Base-by-base conservation (phyloP, 2,888 invertebrate species). In the Ephialtes manifestator region DNA sequence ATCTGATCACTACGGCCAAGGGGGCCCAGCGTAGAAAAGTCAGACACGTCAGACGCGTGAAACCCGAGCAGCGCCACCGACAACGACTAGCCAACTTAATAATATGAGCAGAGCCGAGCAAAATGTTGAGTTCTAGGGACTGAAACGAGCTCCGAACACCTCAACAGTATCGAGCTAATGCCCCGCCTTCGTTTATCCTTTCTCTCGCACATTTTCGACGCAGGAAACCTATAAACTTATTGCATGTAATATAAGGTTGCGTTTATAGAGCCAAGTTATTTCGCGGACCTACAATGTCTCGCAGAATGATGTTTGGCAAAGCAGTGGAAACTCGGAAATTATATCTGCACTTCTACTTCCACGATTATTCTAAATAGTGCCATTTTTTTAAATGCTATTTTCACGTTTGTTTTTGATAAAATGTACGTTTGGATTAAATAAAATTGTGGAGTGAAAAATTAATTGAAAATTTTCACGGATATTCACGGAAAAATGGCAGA, bases 151-250 rank as follows among this genome's bases (percentile, higher is more conserved):
- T 39, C 10, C 1, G 46, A 60, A 43, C 58, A 74, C 46, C 43
- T 60, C n/a, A 43, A 53, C 39, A 24, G 46, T 58, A 74, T 74
- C 58, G 46, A 60, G 60, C 35, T 28, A 46, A 60, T 46, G 24
- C 15, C 43, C 72, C 28, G 58, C 72, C 72, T 74, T 74, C 24
- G 55, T 28, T 24, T 43, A 74, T 74, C 53, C 58, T 72, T 72
- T 72, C 72, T 72, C 72, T 55, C 72, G 72, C 58, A 58, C 55
- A 39, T 43, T 55, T 58, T 72, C 43, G 13, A 18, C 58, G 11
- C 72, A n/a, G 43, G 28, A 46, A 74, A 58, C 46, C 24, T 58
- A 72, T 35, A 39, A 58, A 72, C 55, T 18, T 55, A 58, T 68
- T 31, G 53, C 39, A 39, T 35, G 55, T 71, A 53, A 55, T 39